phyloP scores from a whole-genome alignment of 2,797 vertebrate genomes.

The Rallus crepitans region DNA sequence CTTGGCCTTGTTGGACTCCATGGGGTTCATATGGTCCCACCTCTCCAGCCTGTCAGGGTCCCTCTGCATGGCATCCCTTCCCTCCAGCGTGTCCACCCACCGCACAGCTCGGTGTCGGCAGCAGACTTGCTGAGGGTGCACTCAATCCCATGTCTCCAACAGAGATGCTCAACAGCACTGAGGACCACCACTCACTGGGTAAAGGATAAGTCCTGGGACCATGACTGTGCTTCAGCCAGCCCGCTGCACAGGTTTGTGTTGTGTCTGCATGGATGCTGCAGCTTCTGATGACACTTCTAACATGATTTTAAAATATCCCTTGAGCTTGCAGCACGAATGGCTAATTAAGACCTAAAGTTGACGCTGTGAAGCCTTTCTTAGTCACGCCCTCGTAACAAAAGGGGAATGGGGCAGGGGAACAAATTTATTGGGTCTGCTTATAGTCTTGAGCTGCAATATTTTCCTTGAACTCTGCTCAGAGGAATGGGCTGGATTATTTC shows the following conservation, averaged over 20 bases:
- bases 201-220: neutral
- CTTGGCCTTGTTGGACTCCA: too few species aligned
- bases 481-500: constrained; percentile 56
- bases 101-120: too few species aligned
- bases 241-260: neutral
- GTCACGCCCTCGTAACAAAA: constrained; percentile 57
- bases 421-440: constrained; percentile 58
- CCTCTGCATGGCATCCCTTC: too few species aligned
- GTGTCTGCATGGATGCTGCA: neutral
- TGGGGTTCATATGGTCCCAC: too few species aligned
- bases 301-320: neutral
- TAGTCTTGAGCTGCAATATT: constrained; percentile 56
- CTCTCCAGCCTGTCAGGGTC: too few species aligned
- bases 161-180: too few species aligned
- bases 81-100: too few species aligned
- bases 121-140: too few species aligned
- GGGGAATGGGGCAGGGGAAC: neutral
- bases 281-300: neutral
- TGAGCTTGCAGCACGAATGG: neutral
- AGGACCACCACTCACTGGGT: neutral
- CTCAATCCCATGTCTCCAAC: too few species aligned
- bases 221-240: neutral
- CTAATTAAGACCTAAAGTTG: constrained; percentile 39
- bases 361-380: constrained; percentile 45
- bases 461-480: constrained; percentile 66